Percentiles rank a stretch among this genome's conserved stretches.
Evolutionary conservation across 2,797 vertebrate genomes (phyloP).

Genomic region (Peromyscus melanophrys): DNA sequence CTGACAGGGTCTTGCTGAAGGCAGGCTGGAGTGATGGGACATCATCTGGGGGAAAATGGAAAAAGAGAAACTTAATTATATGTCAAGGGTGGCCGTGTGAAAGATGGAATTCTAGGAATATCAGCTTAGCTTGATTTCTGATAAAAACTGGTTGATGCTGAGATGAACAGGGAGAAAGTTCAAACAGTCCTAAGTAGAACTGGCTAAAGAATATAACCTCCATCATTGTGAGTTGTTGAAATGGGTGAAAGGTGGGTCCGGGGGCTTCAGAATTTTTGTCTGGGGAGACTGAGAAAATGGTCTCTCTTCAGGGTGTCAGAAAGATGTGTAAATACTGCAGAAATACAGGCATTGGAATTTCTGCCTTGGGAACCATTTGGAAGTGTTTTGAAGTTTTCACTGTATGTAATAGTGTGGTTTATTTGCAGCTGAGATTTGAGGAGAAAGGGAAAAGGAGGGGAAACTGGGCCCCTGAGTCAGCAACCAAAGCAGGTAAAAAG

Average conservation of each 20-base stretch:
- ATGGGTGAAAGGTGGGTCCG: background rate
- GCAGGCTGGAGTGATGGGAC: background rate
- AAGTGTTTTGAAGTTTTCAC: background rate
- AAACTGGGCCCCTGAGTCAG: background rate
- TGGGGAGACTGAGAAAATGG: background rate
- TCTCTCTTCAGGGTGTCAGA: background rate
- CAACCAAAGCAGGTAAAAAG: background rate
- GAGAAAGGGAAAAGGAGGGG: background rate
- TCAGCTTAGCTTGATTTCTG: background rate
- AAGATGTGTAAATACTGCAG: background rate
- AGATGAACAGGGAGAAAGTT: background rate
- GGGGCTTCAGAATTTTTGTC: background rate
- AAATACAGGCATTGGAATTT: background rate
- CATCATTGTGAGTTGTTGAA: background rate
- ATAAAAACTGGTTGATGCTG: background rate
- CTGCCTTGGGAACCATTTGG: background rate
- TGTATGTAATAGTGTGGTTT: background rate
- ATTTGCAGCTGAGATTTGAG: background rate
- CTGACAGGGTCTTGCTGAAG: background rate
- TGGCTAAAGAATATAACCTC: background rate
- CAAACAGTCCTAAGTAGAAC: background rate
- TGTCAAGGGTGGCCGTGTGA: background rate
- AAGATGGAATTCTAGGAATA: background rate
- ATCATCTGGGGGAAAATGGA: too few species aligned
- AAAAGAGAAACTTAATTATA: background rate